Conservation (phyloP, 1,140 invertebrate species). For the Oryctes rhinoceros region DNA sequence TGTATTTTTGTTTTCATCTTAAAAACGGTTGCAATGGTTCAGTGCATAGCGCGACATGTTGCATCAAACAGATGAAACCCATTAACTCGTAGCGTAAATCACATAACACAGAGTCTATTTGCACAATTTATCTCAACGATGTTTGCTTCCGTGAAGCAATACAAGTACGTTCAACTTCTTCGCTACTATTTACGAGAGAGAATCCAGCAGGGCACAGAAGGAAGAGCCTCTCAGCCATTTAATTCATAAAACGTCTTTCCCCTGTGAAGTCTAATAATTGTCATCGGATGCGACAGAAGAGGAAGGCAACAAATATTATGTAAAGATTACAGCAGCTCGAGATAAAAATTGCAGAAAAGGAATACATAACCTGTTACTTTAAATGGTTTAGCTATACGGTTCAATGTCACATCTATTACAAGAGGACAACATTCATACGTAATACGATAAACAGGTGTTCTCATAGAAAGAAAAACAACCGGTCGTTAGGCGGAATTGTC, state of each 20-base stretch:
- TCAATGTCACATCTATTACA: slow-evolving; percentile 30
- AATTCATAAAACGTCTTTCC: background rate
- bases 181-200: slow-evolving; percentile 6
- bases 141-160: slow-evolving; percentile 24
- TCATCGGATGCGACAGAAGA: background rate
- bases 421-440: background rate
- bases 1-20: background rate
- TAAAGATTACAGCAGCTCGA: background rate
- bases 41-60: slow-evolving; percentile 2
- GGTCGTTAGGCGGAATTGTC: background rate
- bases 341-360: background rate
- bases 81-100: slow-evolving; percentile 17
- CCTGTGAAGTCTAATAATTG: background rate
- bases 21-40: slow-evolving; percentile 13
- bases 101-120: slow-evolving; percentile 32
- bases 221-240: background rate
- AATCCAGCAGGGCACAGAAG: background rate
- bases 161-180: slow-evolving; percentile 25
- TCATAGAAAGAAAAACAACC: slow-evolving; percentile 21
- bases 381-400: background rate
- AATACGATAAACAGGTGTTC: slow-evolving; percentile 21
- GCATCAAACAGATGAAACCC: slow-evolving; percentile 12
- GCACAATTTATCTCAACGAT: slow-evolving; percentile 20
- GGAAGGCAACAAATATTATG: background rate
- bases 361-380: slow-evolving; percentile 17